Evolutionary conservation across 2,797 vertebrate genomes (phyloP).

Genomic region (Chrysolophus pictus): DNA sequence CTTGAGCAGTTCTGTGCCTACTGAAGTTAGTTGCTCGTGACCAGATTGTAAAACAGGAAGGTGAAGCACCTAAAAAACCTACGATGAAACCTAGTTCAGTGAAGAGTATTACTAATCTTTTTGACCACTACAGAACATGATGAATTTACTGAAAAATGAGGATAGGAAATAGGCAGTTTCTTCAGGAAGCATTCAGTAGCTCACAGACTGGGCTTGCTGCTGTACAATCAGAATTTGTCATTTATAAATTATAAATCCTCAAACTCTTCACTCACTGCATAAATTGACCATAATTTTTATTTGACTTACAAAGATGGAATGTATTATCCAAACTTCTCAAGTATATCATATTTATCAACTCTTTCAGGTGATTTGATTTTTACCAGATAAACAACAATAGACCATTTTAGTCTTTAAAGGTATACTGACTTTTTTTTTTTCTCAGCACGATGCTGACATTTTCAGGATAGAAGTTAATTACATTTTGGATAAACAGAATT

Average conservation of each 20-base stretch:
- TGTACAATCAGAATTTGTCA: not conserved
- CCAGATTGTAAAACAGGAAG: not conserved
- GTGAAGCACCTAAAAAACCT: not conserved
- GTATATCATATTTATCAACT: not conserved
- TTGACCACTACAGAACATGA: not conserved
- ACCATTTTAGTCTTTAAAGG: not conserved
- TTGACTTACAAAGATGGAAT: not conserved
- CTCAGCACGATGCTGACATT: not conserved
- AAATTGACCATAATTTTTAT: not conserved
- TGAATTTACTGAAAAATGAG: not conserved
- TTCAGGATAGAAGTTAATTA: not conserved
- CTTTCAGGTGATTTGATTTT: not conserved
- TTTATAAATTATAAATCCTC: not conserved
- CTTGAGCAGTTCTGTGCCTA: not conserved
- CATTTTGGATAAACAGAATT: not conserved
- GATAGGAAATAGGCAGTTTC: not conserved
- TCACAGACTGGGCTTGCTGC: not conserved
- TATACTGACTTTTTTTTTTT: not conserved
- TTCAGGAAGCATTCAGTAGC: not conserved
- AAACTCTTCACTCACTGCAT: not conserved
- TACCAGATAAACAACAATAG: not conserved
- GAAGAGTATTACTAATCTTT: not conserved
- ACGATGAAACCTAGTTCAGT: not conserved
- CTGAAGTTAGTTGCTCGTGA: not conserved
- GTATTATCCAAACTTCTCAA: not conserved